phyloP scores from a whole-genome alignment of 1,140 invertebrate species.

The Uloborus diversus region DNA sequence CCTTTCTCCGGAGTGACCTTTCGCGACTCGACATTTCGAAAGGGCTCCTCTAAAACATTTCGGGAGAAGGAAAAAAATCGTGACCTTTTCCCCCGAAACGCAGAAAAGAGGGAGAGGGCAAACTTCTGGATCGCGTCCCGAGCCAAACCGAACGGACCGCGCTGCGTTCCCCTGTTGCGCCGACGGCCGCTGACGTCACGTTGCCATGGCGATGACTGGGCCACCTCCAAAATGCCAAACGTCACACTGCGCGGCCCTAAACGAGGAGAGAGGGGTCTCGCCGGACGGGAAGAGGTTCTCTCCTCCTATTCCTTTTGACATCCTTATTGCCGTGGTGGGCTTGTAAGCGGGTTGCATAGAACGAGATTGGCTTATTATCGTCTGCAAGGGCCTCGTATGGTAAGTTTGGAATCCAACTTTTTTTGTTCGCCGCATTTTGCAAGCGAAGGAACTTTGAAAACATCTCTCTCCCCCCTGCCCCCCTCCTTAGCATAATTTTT shows the following conservation, averaged over 20 bases:
- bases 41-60: not conserved
- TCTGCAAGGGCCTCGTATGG: too few relatives aligned
- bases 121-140: not conserved
- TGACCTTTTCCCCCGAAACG: constrained; percentile 2
- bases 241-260: not conserved
- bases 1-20: too few relatives aligned
- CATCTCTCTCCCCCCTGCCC: too few relatives aligned
- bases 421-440: too few relatives aligned
- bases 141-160: not conserved
- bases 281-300: not conserved
- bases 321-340: too few relatives aligned
- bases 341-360: too few relatives aligned
- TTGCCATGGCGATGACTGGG: constrained; percentile 37
- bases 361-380: too few relatives aligned
- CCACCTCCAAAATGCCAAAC: constrained; percentile 40
- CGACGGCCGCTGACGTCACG: constrained; percentile 13
- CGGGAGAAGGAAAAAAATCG: not conserved
- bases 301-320: too few relatives aligned
- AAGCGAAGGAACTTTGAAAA: too few relatives aligned
- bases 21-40: not conserved
- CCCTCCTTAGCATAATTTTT: too few relatives aligned
- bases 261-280: not conserved
- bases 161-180: not conserved
- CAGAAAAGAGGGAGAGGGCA: too few relatives aligned
- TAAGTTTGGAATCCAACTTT: too few relatives aligned